A percentile compares a stretch with the other conserved stretches of the same genome.
phyloP scores from a whole-genome alignment of 2,113 vertebrate species.

The Mustela lutreola region DNA sequence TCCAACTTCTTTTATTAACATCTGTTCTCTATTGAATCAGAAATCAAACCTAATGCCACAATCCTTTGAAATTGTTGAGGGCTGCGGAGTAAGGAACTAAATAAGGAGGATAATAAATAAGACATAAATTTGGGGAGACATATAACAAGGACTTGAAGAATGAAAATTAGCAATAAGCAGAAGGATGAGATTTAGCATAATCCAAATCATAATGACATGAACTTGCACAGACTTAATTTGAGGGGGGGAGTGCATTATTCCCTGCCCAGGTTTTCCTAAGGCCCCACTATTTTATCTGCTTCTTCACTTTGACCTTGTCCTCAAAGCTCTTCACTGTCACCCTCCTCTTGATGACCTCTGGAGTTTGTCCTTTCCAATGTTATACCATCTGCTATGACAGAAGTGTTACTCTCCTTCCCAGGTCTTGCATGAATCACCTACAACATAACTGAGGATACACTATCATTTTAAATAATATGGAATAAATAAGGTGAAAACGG shows the following conservation, averaged over 20 bases:
- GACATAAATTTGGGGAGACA: not conserved
- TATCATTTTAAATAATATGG: not conserved
- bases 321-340: not conserved
- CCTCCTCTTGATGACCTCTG: not conserved
- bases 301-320: not conserved
- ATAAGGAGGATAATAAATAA: not conserved
- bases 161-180: not conserved
- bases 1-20: not conserved
- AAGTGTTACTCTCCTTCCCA: not conserved
- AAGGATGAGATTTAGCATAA: not conserved
- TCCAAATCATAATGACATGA: not conserved
- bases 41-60: slow-evolving; percentile 12
- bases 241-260: not conserved
- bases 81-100: not conserved
- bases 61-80: slow-evolving; percentile 15
- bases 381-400: not conserved
- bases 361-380: fast-evolving
- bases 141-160: not conserved
- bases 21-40: not conserved
- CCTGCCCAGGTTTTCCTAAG: not conserved
- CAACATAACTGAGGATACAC: not conserved
- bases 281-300: not conserved
- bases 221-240: not conserved
- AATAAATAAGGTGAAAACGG: no score
- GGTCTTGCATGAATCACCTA: not conserved